Evolutionary conservation across 2,888 invertebrate genomes (phyloP).

Genomic region (Galerucella nymphaeae): DNA sequence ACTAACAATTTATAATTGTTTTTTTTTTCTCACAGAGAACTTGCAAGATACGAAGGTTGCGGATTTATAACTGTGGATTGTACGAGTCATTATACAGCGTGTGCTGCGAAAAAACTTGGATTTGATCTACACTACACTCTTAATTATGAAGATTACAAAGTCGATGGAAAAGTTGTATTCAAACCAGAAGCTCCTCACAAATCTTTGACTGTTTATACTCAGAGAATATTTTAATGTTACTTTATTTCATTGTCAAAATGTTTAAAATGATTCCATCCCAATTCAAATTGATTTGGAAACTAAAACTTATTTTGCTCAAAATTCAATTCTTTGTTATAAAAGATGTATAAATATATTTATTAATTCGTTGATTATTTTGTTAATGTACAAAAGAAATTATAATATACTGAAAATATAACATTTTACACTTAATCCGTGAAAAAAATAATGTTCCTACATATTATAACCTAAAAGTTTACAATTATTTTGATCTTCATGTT

Average conservation of each 20-base stretch:
- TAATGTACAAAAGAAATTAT: too few species aligned
- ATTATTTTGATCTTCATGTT: too few species aligned
- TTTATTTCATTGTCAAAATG: too few species aligned
- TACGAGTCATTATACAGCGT: conserved; percentile 79
- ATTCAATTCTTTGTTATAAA: background rate
- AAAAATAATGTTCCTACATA: too few species aligned
- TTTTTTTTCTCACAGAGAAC: conserved; percentile 66
- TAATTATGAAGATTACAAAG: conserved; percentile 73
- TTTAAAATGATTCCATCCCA: too few species aligned
- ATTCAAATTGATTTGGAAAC: background rate
- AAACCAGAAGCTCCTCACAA: conserved; percentile 68
- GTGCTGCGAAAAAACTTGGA: conserved; percentile 76
- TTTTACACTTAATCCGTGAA: too few species aligned
- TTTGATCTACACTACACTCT: conserved; percentile 75
- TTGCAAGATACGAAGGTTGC: conserved; percentile 67
- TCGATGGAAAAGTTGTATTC: conserved; percentile 73
- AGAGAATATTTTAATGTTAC: conserved; percentile 45
- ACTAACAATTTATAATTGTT: too few species aligned
- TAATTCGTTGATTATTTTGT: background rate
- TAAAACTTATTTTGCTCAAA: background rate
- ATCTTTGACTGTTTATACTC: conserved; percentile 51
- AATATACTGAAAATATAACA: too few species aligned
- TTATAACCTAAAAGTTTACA: too few species aligned
- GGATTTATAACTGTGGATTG: conserved; percentile 77
- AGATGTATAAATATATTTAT: background rate